Evolutionary conservation across 2,888 invertebrate species (phyloP), one percentile per base, ranked within the genome.

Genomic region (Lasius platythorax): DNA sequence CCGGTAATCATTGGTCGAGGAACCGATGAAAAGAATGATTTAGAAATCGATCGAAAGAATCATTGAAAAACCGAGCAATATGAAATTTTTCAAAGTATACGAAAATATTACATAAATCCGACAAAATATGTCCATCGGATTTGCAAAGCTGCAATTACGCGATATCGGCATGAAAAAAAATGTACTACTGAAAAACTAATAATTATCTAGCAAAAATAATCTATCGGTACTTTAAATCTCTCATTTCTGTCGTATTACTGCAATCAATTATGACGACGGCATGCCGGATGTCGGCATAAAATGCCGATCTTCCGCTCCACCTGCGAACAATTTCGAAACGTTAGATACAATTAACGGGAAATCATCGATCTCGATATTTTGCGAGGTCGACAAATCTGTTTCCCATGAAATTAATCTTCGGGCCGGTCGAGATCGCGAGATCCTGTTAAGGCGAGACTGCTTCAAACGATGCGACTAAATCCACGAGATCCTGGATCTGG

Each of bases 381-480:
- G 23, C 8, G 37, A 46, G 61, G 9, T 61, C 79, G 79, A 12
- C 61, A 83, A 82, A 88, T 78, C 81, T 84, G 87, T 93, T 93
- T 93, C 93, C 93, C 93, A 93, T 93, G 92, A 93, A 93, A 93
- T 93, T 83, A 81, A 76, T 83, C 92, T 91, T 92, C 92, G 92
- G 91, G 18, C 85, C 83, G 61, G 33, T 12, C 82, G 84, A 84
- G 84, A 86, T 76, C 83, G 33, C 78, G 89, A 23, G 23, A 93
- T 93, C 93, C 92, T 90, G 91, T 94, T 94, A 93, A 91, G n/a
- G 86, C 87, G 91, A 91, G 81, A 93, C 90, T 87, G 88, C 83
- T 87, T 90, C 89, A 87, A 90, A 90, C 87, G 90, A 37, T 82
- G 86, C 84, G 87, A 66, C 78, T 68, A 83, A 53, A 84, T 85